Base-by-base conservation (phyloP, 2,113 vertebrate genomes). In the Stictonetta naevosa region DNA sequence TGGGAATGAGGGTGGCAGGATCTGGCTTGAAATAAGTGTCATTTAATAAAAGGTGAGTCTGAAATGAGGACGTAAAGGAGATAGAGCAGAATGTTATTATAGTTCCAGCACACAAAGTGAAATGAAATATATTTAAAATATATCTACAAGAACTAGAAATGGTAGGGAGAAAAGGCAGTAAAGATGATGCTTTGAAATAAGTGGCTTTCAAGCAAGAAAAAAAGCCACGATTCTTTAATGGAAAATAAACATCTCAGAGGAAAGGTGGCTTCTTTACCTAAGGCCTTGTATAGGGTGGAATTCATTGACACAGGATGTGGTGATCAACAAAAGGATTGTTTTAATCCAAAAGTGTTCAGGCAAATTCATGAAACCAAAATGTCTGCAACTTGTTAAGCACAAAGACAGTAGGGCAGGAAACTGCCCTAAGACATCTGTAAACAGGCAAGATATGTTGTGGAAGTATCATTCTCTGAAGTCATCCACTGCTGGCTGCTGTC, bases 81-180 rank as follows among this genome's bases (percentile, higher is more conserved):
- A 6, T 18, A 15, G 29, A 58, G 13, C 14, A 3, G 26, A 69
- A 76, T 48, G 14, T 0, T 56, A 4, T 0, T 56, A 5, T 10
- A 66, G 33, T 28, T 18, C 10, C 29, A 64, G 62, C 62, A 19
- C 36, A 17, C 34, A 28, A 76, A 9, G 7, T 11, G 6, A 85
- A 67, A 56, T 8, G 2, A 68, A 80, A 76, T 48, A 28, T 11
- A 52, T 31, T 29, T 55, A 25, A 83, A 82, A 76, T 3, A 9
- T 0, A 1, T 8, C 34, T 23, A 42, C 2, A 60, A 11, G 50
- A 40, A 19, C 29, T 1, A 8, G n/a, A 36, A 62, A 62, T 22
- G 1, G 2, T 31, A 68, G 13, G 71, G 8, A 8, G 34, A 60
- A 95, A 83, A 6, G 17, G 1, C 2, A 69, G 25, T 17, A 74